Conservation (phyloP, 2,888 invertebrate species). For the Ischnura elegans region DNA sequence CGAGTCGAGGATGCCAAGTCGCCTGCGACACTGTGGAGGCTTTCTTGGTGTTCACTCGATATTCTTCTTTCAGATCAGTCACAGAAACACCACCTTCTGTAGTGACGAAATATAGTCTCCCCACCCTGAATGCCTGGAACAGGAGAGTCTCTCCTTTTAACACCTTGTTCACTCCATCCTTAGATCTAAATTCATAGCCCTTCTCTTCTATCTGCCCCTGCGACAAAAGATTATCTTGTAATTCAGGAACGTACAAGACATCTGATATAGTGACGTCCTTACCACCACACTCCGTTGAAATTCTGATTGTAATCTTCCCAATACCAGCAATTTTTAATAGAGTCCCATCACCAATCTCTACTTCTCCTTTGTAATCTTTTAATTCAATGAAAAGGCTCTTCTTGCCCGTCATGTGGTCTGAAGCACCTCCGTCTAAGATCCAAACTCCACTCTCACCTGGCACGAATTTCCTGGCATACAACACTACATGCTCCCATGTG, state of each 20-base stretch:
- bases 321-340: too few relatives aligned
- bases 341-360: too few relatives aligned
- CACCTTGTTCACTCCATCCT: not conserved
- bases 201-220: not conserved
- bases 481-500: too few relatives aligned
- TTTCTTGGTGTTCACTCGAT: not conserved
- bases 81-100: not conserved
- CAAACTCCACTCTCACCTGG: too few relatives aligned
- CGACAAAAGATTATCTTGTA: conserved; percentile 12
- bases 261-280: not conserved
- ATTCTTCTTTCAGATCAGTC: not conserved
- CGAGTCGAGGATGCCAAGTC: conserved; percentile 59
- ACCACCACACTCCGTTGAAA: not conserved
- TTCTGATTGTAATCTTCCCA: too few relatives aligned
- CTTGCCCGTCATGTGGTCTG: too few relatives aligned
- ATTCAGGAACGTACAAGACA: too few relatives aligned
- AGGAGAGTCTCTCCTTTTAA: not conserved
- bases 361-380: too few relatives aligned
- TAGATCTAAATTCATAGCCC: not conserved
- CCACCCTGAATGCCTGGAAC: not conserved
- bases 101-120: not conserved
- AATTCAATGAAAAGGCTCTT: too few relatives aligned
- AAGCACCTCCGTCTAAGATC: too few relatives aligned
- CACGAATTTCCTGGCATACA: too few relatives aligned
- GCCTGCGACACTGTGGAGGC: conserved; percentile 43